These are phyloP conservation scores for Eupithecia subfuscata DNA, from an alignment of 2,888 invertebrate genomes.

Conservation along the genomic window DNA sequence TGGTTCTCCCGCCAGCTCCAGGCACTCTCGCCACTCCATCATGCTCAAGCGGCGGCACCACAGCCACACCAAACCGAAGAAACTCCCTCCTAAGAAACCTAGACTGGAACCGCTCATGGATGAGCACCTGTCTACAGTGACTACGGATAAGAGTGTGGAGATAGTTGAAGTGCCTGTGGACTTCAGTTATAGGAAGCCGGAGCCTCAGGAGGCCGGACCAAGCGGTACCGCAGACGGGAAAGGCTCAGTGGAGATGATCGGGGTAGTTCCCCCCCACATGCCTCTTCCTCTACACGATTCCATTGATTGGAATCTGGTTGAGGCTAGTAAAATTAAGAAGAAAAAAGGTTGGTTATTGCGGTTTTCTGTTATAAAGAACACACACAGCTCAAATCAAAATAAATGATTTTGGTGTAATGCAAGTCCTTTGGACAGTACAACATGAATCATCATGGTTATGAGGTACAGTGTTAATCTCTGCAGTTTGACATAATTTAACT, in stretches of 20 bases:
- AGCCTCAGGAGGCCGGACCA: conserved; percentile 63
- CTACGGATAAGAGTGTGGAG: conserved; percentile 71
- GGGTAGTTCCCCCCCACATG: conserved; percentile 68
- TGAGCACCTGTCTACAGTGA: conserved; percentile 58
- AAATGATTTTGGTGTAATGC: not conserved
- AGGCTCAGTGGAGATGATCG: conserved; percentile 75
- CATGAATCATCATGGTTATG: not conserved
- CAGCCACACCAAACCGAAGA: conserved; percentile 69
- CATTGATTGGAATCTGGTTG: conserved; percentile 79
- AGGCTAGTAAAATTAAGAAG: conserved; percentile 84
- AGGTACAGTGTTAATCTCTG: not conserved
- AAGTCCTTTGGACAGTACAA: not conserved
- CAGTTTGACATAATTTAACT: not conserved
- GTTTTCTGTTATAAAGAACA: not conserved
- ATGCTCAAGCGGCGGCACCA: conserved; percentile 74
- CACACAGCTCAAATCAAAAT: not conserved
- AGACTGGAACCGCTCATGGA: conserved; percentile 66
- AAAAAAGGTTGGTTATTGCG: conserved; percentile 70
- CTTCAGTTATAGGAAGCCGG: conserved; percentile 32
- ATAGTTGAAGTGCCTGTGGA: conserved; percentile 58
- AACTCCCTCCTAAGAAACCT: conserved; percentile 66
- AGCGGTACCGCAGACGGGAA: conserved; percentile 48
- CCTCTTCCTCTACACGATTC: conserved; percentile 76
- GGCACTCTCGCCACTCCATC: conserved; percentile 76
- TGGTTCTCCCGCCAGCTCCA: conserved; percentile 75